phyloP scores from a whole-genome alignment of 2,888 invertebrate species.

The Drosophila leonis region DNA sequence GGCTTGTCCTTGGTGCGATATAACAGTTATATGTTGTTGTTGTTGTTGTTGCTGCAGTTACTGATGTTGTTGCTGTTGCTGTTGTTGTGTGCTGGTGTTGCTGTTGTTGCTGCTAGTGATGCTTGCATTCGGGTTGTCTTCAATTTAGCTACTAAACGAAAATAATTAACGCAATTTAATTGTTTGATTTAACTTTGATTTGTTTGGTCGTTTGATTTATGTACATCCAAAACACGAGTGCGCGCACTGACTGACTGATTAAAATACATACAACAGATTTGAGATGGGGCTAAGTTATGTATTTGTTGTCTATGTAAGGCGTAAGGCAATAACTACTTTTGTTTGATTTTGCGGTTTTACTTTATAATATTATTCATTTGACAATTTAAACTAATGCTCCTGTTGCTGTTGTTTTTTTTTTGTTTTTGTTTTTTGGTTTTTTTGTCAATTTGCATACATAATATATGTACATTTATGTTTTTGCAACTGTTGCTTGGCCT shows the following conservation, averaged over 20 bases:
- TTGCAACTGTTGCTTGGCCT: slow-evolving; percentile 49
- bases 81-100: slow-evolving; percentile 16
- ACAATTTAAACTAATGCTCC: slow-evolving; percentile 33
- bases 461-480: neutral
- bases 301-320: slow-evolving; percentile 18
- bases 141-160: slow-evolving; percentile 46
- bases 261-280: slow-evolving; percentile 43
- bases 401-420: slow-evolving; percentile 12
- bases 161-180: slow-evolving; percentile 42
- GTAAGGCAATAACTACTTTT: slow-evolving; percentile 24
- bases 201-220: slow-evolving; percentile 20
- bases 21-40: slow-evolving; percentile 3
- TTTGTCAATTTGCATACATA: neutral
- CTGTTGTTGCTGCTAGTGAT: slow-evolving; percentile 3
- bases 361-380: slow-evolving; percentile 18
- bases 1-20: slow-evolving; percentile 46
- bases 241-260: slow-evolving; percentile 35
- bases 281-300: slow-evolving; percentile 21
- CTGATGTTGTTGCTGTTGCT: neutral
- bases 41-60: slow-evolving; percentile 3
- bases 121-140: slow-evolving; percentile 37
- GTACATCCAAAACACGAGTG: slow-evolving; percentile 29
- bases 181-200: slow-evolving; percentile 33
- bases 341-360: slow-evolving; percentile 18
- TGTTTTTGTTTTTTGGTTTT: slow-evolving; percentile 23